Evolutionary conservation across 2,888 invertebrate genomes (phyloP).

Genomic region (Amphipyra berbera): DNA sequence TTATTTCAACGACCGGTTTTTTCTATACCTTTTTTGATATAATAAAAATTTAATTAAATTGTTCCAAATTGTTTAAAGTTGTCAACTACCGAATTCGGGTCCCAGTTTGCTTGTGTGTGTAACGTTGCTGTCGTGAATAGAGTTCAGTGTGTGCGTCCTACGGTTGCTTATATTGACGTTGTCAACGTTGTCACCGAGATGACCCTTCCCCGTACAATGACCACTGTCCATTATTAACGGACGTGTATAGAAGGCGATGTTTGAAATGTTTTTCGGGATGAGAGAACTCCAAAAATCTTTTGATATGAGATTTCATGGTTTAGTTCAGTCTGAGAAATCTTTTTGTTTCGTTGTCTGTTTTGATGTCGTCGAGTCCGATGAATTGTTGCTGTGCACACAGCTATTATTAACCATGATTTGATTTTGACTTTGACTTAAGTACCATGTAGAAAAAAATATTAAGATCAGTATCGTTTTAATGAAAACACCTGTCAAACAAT

Average conservation of each 20-base stretch:
- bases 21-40: too few species aligned
- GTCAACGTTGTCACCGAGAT: slow-evolving; percentile 42
- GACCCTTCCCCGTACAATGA: slow-evolving; percentile 68
- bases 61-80: too few species aligned
- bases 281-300: slow-evolving; percentile 29
- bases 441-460: too few species aligned
- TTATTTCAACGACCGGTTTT: too few species aligned
- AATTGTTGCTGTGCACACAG: too few species aligned
- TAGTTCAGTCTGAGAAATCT: slow-evolving; percentile 9
- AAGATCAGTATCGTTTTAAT: too few species aligned
- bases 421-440: too few species aligned
- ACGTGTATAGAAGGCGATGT: slow-evolving; percentile 61
- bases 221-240: slow-evolving; percentile 73
- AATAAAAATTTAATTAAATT: too few species aligned
- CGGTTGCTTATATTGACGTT: slow-evolving; percentile 35
- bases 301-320: slow-evolving; percentile 27
- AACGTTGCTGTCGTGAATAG: neutral
- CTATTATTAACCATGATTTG: too few species aligned
- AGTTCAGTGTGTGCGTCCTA: slow-evolving; percentile 28
- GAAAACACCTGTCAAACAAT: too few species aligned
- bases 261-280: slow-evolving; percentile 34
- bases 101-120: slow-evolving; percentile 13
- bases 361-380: neutral
- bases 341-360: neutral
- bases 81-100: too few species aligned